These are phyloP conservation scores for Xanthia icteritia DNA, from an alignment of 2,888 invertebrate genomes.

Conservation along the genomic window DNA sequence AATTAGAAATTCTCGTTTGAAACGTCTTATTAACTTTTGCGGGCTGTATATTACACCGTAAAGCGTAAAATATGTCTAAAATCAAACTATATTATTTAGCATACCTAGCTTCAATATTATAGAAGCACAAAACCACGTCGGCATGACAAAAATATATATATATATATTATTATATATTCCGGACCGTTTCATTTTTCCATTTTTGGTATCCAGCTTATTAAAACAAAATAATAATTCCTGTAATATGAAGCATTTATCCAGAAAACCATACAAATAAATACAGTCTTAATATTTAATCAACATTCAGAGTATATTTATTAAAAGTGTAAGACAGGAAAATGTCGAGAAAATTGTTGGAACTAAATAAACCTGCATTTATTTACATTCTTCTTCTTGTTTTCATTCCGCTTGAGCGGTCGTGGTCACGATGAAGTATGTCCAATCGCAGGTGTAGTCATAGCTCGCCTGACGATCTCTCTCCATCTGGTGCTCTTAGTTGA, in stretches of 20 bases:
- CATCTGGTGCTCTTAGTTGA: too few species aligned
- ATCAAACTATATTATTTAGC: not conserved
- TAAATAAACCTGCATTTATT: not conserved
- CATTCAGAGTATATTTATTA: not conserved
- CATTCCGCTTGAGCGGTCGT: too few species aligned
- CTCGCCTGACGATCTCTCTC: too few species aligned
- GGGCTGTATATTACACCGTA: slow-evolving; percentile 61
- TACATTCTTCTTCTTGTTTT: too few species aligned
- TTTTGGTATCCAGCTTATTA: not conserved
- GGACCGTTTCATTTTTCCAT: not conserved
- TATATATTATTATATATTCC: too few species aligned
- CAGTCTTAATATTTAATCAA: too few species aligned
- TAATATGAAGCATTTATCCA: not conserved
- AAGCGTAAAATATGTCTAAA: not conserved
- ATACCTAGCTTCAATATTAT: not conserved
- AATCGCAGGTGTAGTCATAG: too few species aligned
- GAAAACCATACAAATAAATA: not conserved
- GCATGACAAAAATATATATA: not conserved
- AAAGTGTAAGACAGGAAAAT: not conserved
- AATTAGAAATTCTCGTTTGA: slow-evolving; percentile 68
- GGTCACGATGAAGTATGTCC: too few species aligned
- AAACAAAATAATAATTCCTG: not conserved
- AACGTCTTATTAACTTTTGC: slow-evolving; percentile 60
- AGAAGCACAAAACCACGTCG: too few species aligned
- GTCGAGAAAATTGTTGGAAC: not conserved